Evolutionary conservation across 1,140 invertebrate species (phyloP).

Genomic region (Euschistus heros): DNA sequence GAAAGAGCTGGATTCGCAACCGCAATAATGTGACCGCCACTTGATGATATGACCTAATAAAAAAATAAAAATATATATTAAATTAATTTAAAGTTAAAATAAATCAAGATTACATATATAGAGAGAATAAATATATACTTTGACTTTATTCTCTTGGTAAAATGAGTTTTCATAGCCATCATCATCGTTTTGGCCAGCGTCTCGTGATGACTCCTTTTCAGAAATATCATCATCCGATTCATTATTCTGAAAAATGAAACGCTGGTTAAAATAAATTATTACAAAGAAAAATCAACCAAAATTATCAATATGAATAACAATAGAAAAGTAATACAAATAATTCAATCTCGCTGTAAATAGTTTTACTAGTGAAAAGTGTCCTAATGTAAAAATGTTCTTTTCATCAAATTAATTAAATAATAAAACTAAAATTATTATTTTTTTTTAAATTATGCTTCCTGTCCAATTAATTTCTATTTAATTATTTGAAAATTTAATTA

Average conservation of each 20-base stretch:
- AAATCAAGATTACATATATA: background rate
- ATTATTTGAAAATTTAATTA: too few relatives aligned
- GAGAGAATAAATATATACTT: constrained; percentile 26
- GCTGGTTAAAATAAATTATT: too few relatives aligned
- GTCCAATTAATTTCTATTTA: too few relatives aligned
- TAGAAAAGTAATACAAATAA: background rate
- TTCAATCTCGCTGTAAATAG: too few relatives aligned
- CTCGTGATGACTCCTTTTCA: background rate
- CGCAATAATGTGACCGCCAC: constrained; percentile 75
- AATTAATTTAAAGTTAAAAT: background rate
- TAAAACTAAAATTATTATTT: too few relatives aligned
- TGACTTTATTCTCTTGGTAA: constrained; percentile 32
- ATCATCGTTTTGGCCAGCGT: constrained; percentile 7
- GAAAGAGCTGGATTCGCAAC: constrained; percentile 73
- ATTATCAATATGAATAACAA: background rate
- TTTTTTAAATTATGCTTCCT: too few relatives aligned
- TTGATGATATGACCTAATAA: constrained; percentile 62
- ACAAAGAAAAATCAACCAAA: background rate
- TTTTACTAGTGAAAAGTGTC: too few relatives aligned
- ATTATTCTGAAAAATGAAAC: constrained; percentile 16
- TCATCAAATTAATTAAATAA: too few relatives aligned
- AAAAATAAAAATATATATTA: constrained; percentile 7
- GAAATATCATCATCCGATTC: constrained; percentile 24
- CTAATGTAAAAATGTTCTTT: too few relatives aligned
- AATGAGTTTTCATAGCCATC: constrained; percentile 27